Base-by-base conservation (phyloP, 2,888 invertebrate genomes). In the Gymnoscelis rufifasciata region DNA sequence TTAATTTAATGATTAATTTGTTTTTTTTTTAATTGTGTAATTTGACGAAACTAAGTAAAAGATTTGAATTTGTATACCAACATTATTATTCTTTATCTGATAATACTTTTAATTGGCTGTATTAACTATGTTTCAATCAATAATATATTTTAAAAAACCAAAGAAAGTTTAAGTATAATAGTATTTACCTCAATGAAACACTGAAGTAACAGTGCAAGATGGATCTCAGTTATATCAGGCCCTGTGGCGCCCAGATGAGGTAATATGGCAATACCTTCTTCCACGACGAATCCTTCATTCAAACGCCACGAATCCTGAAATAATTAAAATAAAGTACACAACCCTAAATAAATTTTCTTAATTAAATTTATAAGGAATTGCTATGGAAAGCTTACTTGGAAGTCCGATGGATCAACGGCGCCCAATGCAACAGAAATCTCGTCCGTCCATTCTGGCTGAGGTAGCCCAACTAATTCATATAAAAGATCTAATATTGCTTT, bases 211-310 rank as follows among this genome's bases (percentile, higher is more conserved):
- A 98, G 88, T 4, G 97, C 93, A 69, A 95, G 90, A 88, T 98
- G 98, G 75, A 97, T 95, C 78, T 97, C 96, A 51, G 94, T 93
- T 57, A 97, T 92, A 81, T 97, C 97, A 8, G 97, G 95, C 51
- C 97, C 95, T 52, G 91, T 93, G 57, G 93, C 93, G 39, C 95
- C 93, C 52, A 97, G 89, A 73, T 96, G 95, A 52, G 97, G 97
- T 74, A 98, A 83, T 62, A 97, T 92, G 43, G 91, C 91, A 47
- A 92, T 91, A 36, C 97, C 97, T 86, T 98, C 98, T 46, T 95
- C 94, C 8, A 95, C 96, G n/a, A 98, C 94, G 74, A 98, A 98
- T 26, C 97, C 98, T 75, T 97, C 97, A 62, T 93, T 93, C 15
- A 98, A 83, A 60, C 95, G 91, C 97, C 97, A 98, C 0, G 93